Evolutionary conservation across 2,113 vertebrate genomes (phyloP).

Genomic region (Lepisosteus osseus): DNA sequence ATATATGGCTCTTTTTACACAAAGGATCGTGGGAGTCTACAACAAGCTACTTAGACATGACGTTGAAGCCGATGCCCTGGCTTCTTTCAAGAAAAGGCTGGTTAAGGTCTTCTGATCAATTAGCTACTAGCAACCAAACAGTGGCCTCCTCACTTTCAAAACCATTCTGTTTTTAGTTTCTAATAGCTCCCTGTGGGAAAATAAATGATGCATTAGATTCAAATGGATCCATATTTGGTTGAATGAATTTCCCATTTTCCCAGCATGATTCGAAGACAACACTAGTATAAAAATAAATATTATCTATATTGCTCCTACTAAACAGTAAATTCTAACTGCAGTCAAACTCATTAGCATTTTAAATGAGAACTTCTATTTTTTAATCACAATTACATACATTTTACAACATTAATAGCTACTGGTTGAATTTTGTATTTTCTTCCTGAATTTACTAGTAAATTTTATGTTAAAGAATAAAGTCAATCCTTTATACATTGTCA

Average conservation of each 20-base stretch:
- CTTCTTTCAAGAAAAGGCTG: too few species aligned
- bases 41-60: background rate
- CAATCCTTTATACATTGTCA: too few species aligned
- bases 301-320: background rate
- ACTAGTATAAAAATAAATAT: background rate
- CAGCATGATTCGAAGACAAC: background rate
- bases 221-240: background rate
- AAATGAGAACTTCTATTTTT: too few species aligned
- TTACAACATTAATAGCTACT: too few species aligned
- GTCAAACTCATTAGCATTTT: background rate
- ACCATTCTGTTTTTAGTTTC: too few species aligned
- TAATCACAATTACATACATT: too few species aligned
- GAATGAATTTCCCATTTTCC: background rate
- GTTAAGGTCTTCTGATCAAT: too few species aligned
- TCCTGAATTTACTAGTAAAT: too few species aligned
- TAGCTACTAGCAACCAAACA: too few species aligned
- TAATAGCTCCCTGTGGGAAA: background rate
- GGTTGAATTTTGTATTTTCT: too few species aligned
- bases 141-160: background rate
- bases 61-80: background rate
- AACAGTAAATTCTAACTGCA: background rate
- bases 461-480: too few species aligned
- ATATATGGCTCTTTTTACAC: background rate
- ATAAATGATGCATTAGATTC: slow-evolving; percentile 9
- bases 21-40: background rate